Percentiles rank a stretch among this genome's conserved stretches.
Evolutionary conservation across 2,797 vertebrate genomes (phyloP).

Genomic region (Scleropages formosus): DNA sequence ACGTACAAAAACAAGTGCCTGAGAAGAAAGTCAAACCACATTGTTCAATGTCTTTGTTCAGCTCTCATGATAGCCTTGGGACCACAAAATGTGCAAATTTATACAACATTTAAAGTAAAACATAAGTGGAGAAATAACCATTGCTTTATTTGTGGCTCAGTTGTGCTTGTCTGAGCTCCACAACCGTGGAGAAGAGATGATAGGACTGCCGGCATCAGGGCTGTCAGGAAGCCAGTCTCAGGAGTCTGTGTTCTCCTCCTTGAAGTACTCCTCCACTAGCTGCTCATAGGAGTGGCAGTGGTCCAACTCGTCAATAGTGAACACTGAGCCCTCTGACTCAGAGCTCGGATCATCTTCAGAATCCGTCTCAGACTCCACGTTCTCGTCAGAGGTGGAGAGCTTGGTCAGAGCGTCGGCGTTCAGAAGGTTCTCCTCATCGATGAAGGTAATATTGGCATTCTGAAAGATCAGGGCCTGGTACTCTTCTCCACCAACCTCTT

Average conservation of each 20-base stretch:
- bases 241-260: constrained; percentile 74
- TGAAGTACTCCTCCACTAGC: constrained; percentile 85
- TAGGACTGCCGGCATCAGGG: constrained; percentile 52
- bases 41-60: too few species aligned
- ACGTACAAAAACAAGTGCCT: too few species aligned
- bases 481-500: constrained; percentile 79
- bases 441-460: constrained; percentile 84
- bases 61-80: background rate
- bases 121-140: background rate
- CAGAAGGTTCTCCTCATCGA: constrained; percentile 75
- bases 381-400: constrained; percentile 69
- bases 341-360: constrained; percentile 77
- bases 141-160: background rate
- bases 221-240: constrained; percentile 64
- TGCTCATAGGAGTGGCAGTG: constrained; percentile 84
- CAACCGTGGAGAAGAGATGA: background rate
- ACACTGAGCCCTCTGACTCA: constrained; percentile 82
- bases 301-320: constrained; percentile 79
- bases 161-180: background rate
- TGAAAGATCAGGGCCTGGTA: constrained; percentile 81
- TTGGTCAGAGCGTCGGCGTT: constrained; percentile 63
- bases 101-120: too few species aligned
- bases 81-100: background rate
- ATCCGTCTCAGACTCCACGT: constrained; percentile 73
- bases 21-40: too few species aligned